These are phyloP conservation scores for Illadopsis cleaveri DNA, from an alignment of 2,113 vertebrate species.

Conservation along the genomic window DNA sequence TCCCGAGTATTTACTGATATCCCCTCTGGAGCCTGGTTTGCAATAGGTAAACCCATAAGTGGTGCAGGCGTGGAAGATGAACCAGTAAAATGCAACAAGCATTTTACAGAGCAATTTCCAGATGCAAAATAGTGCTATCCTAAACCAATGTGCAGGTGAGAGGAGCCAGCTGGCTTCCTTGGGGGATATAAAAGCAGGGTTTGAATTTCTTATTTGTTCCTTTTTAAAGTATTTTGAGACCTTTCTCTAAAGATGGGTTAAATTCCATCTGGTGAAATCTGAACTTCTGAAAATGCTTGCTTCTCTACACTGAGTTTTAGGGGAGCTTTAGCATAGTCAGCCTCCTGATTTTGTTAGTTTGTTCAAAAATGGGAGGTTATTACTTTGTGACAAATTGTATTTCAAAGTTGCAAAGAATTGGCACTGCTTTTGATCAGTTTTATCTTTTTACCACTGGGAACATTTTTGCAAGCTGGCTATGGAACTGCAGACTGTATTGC, in stretches of 20 bases:
- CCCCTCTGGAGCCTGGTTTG: background rate
- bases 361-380: background rate
- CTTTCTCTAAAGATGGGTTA: background rate
- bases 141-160: fast-evolving
- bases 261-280: background rate
- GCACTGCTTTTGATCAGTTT: background rate
- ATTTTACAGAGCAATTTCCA: background rate
- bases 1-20: background rate
- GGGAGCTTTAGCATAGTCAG: background rate
- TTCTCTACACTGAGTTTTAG: background rate
- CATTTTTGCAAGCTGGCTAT: background rate
- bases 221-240: background rate
- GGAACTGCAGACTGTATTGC: background rate
- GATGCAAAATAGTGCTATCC: background rate
- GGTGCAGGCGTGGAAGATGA: background rate
- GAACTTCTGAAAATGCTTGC: background rate
- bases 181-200: background rate
- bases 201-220: background rate
- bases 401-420: background rate
- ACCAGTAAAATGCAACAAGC: background rate
- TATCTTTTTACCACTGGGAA: background rate
- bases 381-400: background rate
- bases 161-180: background rate
- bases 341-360: background rate
- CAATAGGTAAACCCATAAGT: background rate